phyloP scores from a whole-genome alignment of 2,113 vertebrate genomes.

The Emydocephalus ijimae region DNA sequence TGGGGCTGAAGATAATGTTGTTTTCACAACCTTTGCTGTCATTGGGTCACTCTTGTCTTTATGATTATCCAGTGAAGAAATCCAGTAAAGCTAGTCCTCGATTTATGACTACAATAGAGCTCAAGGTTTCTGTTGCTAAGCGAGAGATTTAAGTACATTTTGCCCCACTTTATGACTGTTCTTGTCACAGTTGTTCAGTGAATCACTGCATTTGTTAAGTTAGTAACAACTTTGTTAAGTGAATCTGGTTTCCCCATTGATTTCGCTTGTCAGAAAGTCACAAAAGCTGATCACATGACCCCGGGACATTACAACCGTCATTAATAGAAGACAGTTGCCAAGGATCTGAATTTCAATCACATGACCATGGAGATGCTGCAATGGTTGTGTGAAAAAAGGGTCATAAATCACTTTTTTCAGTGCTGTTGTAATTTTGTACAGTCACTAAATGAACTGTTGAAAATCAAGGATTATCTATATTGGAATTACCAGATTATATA shows the following conservation, averaged over 20 bases:
- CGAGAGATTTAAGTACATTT: background rate
- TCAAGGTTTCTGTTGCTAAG: background rate
- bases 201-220: background rate
- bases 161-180: background rate
- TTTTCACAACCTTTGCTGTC: background rate
- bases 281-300: background rate
- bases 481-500: background rate
- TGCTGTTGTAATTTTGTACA: background rate
- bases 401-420: background rate
- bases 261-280: background rate
- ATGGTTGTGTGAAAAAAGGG: background rate
- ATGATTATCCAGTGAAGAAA: background rate
- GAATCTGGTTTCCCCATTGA: background rate
- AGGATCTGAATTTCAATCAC: background rate
- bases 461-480: background rate
- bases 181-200: background rate
- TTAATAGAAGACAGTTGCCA: background rate
- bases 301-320: background rate
- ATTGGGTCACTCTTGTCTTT: background rate
- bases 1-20: background rate
- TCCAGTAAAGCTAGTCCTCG: background rate
- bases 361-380: background rate
- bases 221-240: background rate
- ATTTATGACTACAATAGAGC: background rate
- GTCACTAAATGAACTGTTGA: background rate